Evolutionary conservation across 2,113 vertebrate genomes (phyloP).

Genomic region (Lampris megalopsis): DNA sequence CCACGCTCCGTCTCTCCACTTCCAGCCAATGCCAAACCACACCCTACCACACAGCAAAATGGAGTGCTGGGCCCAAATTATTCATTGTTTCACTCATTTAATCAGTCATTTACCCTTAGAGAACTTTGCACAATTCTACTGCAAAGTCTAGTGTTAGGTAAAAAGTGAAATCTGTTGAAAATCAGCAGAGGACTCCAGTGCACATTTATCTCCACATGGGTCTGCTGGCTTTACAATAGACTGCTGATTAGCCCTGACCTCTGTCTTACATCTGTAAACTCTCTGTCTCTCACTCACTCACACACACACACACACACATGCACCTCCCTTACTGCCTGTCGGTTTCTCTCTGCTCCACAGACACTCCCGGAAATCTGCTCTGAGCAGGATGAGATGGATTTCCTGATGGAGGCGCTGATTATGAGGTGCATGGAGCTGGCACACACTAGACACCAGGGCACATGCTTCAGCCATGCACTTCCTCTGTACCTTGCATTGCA

Average conservation of each 20-base stretch:
- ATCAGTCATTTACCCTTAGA: not conserved
- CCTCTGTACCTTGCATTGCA: not conserved
- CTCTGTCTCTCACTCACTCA: not conserved
- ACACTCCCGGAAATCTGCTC: slow-evolving; percentile 95
- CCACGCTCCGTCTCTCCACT: too few relatives aligned
- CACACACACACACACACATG: not conserved
- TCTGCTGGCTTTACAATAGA: slow-evolving; percentile 29
- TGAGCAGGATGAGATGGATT: slow-evolving; percentile 93
- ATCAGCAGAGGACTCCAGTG: not conserved
- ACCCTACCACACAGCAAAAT: not conserved
- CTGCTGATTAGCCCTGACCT: slow-evolving; percentile 31
- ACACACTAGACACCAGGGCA: not conserved
- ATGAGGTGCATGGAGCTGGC: slow-evolving; percentile 84
- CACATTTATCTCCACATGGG: slow-evolving; percentile 10
- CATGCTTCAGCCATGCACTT: not conserved
- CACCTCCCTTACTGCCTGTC: slow-evolving; percentile 24
- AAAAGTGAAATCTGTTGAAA: not conserved
- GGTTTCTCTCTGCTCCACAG: slow-evolving; percentile 70
- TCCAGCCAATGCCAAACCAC: too few relatives aligned
- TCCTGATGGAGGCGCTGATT: slow-evolving; percentile 92
- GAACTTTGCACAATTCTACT: not conserved
- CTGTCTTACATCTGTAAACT: not conserved
- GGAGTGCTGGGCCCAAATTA: not conserved
- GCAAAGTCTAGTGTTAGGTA: not conserved
- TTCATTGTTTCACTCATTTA: not conserved